Percentiles rank a stretch among this genome's conserved stretches.
phyloP scores from a whole-genome alignment of 2,888 invertebrate species.

The Dolichopus griseipennis region DNA sequence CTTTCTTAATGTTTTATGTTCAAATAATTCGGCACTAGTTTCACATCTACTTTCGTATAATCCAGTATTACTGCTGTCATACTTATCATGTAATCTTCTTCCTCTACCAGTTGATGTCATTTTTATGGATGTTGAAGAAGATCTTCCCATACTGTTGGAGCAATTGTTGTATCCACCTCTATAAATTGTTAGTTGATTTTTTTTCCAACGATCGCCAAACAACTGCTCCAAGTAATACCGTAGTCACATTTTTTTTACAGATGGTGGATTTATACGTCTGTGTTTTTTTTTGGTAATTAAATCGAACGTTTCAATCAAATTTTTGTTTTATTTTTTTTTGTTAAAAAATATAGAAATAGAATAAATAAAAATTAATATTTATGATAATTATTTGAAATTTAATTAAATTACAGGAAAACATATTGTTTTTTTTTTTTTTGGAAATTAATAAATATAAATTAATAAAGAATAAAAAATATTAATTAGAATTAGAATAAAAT shows the following conservation, averaged over 20 bases:
- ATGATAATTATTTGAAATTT: too few relatives aligned
- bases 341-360: too few relatives aligned
- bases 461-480: too few relatives aligned
- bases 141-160: not conserved
- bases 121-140: not conserved
- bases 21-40: not conserved
- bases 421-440: too few relatives aligned
- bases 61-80: not conserved
- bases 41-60: not conserved
- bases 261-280: conserved; percentile 41
- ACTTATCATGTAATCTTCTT: not conserved
- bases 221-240: conserved; percentile 66
- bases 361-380: too few relatives aligned
- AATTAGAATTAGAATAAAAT: too few relatives aligned
- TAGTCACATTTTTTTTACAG: conserved; percentile 61
- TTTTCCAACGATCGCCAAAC: conserved; percentile 54
- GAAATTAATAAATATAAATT: too few relatives aligned
- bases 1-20: too few relatives aligned
- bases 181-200: conserved; percentile 40
- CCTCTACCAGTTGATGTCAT: not conserved
- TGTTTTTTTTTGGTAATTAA: too few relatives aligned
- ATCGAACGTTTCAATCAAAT: too few relatives aligned
- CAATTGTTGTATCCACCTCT: not conserved
- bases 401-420: too few relatives aligned
- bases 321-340: too few relatives aligned